phyloP scores from a whole-genome alignment of 1,140 invertebrate species.

The Cotesia vestalis region DNA sequence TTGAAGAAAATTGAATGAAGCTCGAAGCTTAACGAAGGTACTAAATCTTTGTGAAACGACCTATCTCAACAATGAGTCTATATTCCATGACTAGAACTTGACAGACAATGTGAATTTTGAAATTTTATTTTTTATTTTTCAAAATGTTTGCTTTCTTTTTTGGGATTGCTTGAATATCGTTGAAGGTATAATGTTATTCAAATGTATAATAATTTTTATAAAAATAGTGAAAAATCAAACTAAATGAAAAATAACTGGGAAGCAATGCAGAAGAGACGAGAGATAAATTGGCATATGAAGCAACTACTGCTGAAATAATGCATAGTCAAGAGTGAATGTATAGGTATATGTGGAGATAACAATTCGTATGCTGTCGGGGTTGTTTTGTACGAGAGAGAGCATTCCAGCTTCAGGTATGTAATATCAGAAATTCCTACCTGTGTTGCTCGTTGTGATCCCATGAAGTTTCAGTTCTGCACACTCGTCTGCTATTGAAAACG shows the following conservation, averaged over 20 bases:
- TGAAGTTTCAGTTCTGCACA: slow-evolving; percentile 33
- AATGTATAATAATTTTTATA: too few relatives aligned
- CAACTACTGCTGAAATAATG: neutral
- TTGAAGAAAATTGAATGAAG: slow-evolving; percentile 66
- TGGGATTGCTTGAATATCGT: neutral
- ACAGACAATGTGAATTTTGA: slow-evolving; percentile 8
- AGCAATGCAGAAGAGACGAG: slow-evolving; percentile 19
- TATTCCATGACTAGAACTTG: slow-evolving; percentile 43
- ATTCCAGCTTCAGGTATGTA: slow-evolving; percentile 58
- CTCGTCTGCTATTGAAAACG: slow-evolving; percentile 25
- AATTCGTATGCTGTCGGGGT: slow-evolving; percentile 48
- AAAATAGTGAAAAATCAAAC: neutral
- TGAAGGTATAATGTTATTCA: neutral
- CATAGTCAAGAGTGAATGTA: neutral
- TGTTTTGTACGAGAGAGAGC: slow-evolving; percentile 45
- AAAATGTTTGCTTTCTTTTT: neutral
- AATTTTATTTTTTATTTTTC: neutral
- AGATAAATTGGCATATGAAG: slow-evolving; percentile 16
- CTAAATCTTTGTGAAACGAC: slow-evolving; percentile 62
- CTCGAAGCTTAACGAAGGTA: slow-evolving; percentile 63
- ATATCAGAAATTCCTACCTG: slow-evolving; percentile 60
- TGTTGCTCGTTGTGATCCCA: slow-evolving; percentile 47
- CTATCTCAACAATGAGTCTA: slow-evolving; percentile 59
- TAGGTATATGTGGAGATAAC: slow-evolving; percentile 40
- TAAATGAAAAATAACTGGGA: slow-evolving; percentile 11